These are phyloP conservation scores for Parochlus steinenii DNA, from an alignment of 2,888 invertebrate species.

Conservation along the genomic window DNA sequence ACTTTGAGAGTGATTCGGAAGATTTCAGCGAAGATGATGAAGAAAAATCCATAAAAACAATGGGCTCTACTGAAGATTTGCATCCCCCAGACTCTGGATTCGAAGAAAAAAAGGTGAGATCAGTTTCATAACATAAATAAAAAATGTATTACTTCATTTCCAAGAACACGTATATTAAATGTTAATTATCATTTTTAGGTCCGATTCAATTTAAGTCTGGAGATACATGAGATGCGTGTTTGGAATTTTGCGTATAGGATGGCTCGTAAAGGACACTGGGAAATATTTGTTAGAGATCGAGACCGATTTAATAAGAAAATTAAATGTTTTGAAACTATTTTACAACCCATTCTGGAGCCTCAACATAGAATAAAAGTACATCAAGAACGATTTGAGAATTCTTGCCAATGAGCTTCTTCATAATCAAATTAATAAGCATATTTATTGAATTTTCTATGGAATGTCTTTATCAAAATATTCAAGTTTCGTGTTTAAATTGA, in stretches of 20 bases:
- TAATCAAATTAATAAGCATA: no score
- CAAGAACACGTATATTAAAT: no score
- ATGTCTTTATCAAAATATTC: no score
- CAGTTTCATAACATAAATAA: background rate
- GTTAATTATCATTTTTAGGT: no score
- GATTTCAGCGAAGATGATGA: background rate
- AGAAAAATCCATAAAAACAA: background rate
- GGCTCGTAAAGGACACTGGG: slow-evolving; percentile 43
- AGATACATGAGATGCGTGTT: slow-evolving; percentile 39
- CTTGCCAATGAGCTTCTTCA: no score
- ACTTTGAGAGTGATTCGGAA: background rate
- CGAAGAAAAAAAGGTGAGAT: slow-evolving; percentile 4
- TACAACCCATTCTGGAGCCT: slow-evolving; percentile 21
- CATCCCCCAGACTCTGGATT: slow-evolving; percentile 8
- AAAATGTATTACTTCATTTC: background rate
- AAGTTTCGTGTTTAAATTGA: no score
- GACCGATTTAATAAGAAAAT: slow-evolving; percentile 24
- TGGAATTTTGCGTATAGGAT: slow-evolving; percentile 44
- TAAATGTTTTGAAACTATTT: slow-evolving; percentile 18
- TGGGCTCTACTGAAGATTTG: background rate
- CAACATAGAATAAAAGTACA: slow-evolving; percentile 25
- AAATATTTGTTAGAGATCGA: slow-evolving; percentile 36
- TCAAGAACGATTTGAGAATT: slow-evolving; percentile 21
- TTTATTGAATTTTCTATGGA: no score
- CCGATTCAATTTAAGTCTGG: slow-evolving; percentile 36